These are phyloP conservation scores for Zaprionus davidi DNA, from an alignment of 1,140 invertebrate species.

Conservation along the genomic window DNA sequence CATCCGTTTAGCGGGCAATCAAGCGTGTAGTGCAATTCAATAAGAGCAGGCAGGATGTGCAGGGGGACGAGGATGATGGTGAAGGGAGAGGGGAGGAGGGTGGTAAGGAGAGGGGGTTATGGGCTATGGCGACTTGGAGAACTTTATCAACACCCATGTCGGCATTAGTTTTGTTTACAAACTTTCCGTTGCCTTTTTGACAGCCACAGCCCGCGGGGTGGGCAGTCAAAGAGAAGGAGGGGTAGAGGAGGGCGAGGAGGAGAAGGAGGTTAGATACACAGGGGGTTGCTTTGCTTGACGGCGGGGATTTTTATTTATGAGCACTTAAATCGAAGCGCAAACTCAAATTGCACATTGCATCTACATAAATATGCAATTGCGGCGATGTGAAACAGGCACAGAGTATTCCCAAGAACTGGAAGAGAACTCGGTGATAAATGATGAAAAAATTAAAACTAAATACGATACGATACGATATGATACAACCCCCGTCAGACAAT, in stretches of 20 bases:
- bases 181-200: constrained; percentile 83
- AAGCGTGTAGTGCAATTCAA: constrained; percentile 84
- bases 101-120: background rate
- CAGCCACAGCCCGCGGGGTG: constrained; percentile 48
- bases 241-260: constrained; percentile 12
- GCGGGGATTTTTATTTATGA: constrained; percentile 80
- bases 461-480: constrained; percentile 50
- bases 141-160: constrained; percentile 84
- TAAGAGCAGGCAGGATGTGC: constrained; percentile 44
- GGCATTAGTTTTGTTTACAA: constrained; percentile 84
- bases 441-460: constrained; percentile 78
- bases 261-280: constrained; percentile 1
- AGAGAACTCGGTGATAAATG: constrained; percentile 69
- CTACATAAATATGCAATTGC: constrained; percentile 83
- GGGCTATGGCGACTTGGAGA: constrained; percentile 56
- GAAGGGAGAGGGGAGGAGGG: background rate
- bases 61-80: background rate
- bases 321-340: constrained; percentile 83
- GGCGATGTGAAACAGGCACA: constrained; percentile 51
- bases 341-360: constrained; percentile 74
- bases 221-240: constrained; percentile 21
- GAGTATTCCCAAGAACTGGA: background rate
- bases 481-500: constrained; percentile 35
- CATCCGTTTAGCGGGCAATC: constrained; percentile 83
- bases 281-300: constrained; percentile 28